Base-by-base conservation (phyloP, 1,140 invertebrate species). In the Bemisia tabaci region DNA sequence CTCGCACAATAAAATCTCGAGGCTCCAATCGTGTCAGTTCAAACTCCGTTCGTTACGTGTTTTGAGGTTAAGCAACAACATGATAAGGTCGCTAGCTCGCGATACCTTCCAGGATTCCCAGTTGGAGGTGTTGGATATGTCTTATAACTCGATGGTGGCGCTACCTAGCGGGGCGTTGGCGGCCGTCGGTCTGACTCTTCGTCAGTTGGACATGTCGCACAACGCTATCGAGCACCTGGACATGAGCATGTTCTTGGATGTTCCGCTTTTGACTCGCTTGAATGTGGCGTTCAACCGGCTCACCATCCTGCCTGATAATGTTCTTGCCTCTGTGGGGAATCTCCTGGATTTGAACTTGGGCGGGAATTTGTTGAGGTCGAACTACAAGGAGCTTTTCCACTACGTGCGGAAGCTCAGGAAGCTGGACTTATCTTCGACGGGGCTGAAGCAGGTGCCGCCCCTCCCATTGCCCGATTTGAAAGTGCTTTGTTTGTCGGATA, bases 301-400 rank as follows among this genome's bases (percentile, higher is more conserved):
- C 25, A 89, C 87, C 0, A 89, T 92, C 65, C 76, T 95, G 58
- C 90, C 91, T 0, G 92, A 95, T 75, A 93, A 92, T 74, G 90
- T 91, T 1, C 94, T 95, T 76, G 87, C 87, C 0, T 88, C 89
- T 70, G 79, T 94, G 9, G 85, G 84, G 23, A 86, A 85, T 69
- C 79, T 95, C 26, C 82, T 91, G 60, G 84, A 83, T 69, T 77
- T 95, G 66, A 89, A 94, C 76, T 78, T 95, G 1, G 89, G 89
- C 39, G 84, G 83, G 64, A 95, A 95, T 76, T 80, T 82, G n/a
- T 75, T 91, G 1, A 84, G 90, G 69, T 89, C 90, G 59, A 94
- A 94, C 77, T 91, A 92, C 72, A 91, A 92, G 71, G 91, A 94
- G 76, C 80, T 94, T n/a, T 91, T 93, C 72, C 88, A 92, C 73